Evolutionary conservation across 2,797 vertebrate genomes (phyloP).

Genomic region (Eidolon dupreanum): DNA sequence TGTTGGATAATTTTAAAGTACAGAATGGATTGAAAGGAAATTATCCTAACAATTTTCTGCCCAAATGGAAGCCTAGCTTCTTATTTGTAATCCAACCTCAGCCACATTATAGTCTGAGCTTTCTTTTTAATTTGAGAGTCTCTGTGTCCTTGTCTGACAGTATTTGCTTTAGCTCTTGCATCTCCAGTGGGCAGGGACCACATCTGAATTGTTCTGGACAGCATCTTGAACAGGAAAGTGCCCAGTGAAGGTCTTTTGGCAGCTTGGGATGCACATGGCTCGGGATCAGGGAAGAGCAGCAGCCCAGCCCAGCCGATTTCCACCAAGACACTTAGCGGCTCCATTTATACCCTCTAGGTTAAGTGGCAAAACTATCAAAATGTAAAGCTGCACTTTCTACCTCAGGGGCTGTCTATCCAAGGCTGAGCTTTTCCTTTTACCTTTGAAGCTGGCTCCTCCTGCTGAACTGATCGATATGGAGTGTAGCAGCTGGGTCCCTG

Average conservation of each 20-base stretch:
- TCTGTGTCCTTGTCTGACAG: background rate
- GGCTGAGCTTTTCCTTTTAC: background rate
- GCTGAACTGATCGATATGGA: background rate
- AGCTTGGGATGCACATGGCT: background rate
- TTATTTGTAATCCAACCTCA: too few relatives aligned
- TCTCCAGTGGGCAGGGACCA: background rate
- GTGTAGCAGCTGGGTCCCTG: background rate
- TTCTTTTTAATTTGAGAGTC: background rate
- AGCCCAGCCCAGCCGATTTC: background rate
- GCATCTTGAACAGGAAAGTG: background rate
- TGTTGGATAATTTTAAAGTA: background rate
- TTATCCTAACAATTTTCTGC: background rate
- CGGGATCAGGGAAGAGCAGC: background rate
- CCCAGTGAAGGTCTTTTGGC: background rate
- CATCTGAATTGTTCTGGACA: background rate
- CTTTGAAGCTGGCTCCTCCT: background rate
- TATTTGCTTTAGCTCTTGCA: background rate
- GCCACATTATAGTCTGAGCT: background rate
- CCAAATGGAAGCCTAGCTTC: background rate
- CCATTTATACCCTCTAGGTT: background rate
- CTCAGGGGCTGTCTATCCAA: background rate
- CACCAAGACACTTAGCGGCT: background rate
- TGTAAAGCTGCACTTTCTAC: background rate
- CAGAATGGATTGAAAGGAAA: background rate
- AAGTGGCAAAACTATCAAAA: background rate